Conservation (phyloP, 2,797 vertebrate genomes). For the Phrynocephalus guinanensis region DNA sequence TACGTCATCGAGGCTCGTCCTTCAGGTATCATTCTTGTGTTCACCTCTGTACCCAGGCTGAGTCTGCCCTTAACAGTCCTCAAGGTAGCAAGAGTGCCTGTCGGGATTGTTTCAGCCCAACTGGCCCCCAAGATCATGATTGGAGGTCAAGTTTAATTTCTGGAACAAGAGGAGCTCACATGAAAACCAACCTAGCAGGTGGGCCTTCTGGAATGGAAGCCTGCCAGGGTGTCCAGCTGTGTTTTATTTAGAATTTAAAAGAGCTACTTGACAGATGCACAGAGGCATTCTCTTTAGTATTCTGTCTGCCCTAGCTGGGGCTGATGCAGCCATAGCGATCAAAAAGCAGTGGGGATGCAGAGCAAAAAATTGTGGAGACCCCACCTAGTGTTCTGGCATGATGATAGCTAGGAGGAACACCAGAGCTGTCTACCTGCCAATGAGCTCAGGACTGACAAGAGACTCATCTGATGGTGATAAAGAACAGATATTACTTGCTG, state of each 20-base stretch:
- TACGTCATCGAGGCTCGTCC: slow-evolving; percentile 96
- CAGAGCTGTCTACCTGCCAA: not conserved
- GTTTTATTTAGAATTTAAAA: not conserved
- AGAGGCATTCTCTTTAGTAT: not conserved
- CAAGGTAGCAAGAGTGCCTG: not conserved
- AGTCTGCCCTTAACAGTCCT: not conserved
- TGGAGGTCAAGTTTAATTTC: not conserved
- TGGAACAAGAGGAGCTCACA: not conserved
- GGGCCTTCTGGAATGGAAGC: not conserved
- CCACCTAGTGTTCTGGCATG: not conserved
- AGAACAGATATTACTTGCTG: not conserved
- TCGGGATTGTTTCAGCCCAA: not conserved
- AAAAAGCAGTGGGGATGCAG: not conserved
- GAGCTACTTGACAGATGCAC: not conserved
- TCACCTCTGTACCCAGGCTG: not conserved
- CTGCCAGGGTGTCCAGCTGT: not conserved
- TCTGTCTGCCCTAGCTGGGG: not conserved
- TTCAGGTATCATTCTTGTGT: slow-evolving; percentile 82
- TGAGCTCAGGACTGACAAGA: not conserved
- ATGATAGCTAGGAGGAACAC: not conserved
- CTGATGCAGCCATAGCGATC: too few species aligned
- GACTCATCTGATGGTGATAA: not conserved
- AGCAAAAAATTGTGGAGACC: not conserved
- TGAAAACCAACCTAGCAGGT: not conserved
- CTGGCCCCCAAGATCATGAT: not conserved